These are phyloP conservation scores for Poeciliopsis turneri DNA, from an alignment of 2,797 vertebrate genomes.

Conservation along the genomic window DNA sequence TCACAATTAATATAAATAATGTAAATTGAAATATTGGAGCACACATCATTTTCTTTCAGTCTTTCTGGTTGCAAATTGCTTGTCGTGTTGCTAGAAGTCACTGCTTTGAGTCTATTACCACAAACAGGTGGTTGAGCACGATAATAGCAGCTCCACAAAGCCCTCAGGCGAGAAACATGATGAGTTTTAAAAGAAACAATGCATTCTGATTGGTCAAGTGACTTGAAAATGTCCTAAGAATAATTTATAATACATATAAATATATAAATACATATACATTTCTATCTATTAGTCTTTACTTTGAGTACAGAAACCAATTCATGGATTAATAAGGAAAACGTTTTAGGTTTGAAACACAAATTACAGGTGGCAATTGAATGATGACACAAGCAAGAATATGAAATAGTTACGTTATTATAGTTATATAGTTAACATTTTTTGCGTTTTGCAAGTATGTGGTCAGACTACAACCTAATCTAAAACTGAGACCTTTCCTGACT, in stretches of 20 bases:
- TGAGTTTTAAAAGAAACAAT: conserved; percentile 37
- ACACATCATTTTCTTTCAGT: not conserved
- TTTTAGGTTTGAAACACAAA: not conserved
- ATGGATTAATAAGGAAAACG: not conserved
- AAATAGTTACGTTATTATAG: not conserved
- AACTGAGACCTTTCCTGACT: not conserved
- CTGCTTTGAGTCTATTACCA: conserved; percentile 10
- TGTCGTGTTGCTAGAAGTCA: conserved; percentile 27
- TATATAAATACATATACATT: not conserved
- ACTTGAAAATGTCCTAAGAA: conserved; percentile 37
- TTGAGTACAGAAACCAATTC: not conserved
- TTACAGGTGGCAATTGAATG: not conserved
- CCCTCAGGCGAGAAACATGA: conserved; percentile 21
- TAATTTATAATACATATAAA: conserved; percentile 5
- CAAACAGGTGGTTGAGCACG: conserved; percentile 10
- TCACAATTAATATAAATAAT: not conserved
- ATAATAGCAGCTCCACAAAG: conserved; percentile 22
- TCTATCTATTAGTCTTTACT: not conserved
- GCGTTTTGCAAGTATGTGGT: not conserved
- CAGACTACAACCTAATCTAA: not conserved
- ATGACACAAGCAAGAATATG: not conserved
- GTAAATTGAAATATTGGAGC: not conserved
- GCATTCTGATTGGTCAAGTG: conserved; percentile 40
- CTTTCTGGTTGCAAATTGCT: not conserved
- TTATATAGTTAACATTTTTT: not conserved